phyloP scores from a whole-genome alignment of 2,888 invertebrate species.

The Acrobasis consociella region DNA sequence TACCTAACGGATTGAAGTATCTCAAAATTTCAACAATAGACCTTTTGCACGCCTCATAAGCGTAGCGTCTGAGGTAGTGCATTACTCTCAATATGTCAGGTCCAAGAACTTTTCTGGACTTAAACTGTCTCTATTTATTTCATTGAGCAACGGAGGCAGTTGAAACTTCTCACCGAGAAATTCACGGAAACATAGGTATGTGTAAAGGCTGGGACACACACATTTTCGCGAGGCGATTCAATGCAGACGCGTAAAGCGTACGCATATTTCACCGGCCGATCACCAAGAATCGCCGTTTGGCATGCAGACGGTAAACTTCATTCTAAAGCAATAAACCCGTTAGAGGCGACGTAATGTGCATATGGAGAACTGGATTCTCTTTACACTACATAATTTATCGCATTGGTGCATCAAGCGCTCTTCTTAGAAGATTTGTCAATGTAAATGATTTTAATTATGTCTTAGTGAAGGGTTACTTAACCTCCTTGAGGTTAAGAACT shows the following conservation, averaged over 20 bases:
- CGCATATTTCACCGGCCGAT: constrained; percentile 80
- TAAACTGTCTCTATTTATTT: too few species aligned
- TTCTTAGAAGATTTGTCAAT: too few species aligned
- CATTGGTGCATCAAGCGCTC: constrained; percentile 23
- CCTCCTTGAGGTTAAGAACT: too few species aligned
- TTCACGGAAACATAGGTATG: constrained; percentile 21
- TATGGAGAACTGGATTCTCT: constrained; percentile 53
- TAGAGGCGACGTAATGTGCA: constrained; percentile 72
- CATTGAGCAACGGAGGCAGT: not conserved
- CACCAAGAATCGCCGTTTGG: constrained; percentile 76
- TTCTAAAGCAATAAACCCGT: constrained; percentile 78
- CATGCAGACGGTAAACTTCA: constrained; percentile 75
- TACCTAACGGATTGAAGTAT: not conserved
- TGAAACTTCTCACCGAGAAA: constrained; percentile 42
- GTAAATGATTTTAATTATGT: too few species aligned
- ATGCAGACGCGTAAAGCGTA: constrained; percentile 70
- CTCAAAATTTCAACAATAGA: not conserved
- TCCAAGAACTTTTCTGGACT: too few species aligned
- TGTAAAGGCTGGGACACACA: constrained; percentile 59
- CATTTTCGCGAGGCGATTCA: constrained; percentile 72
- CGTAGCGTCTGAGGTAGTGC: too few species aligned
- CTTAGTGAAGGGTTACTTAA: too few species aligned
- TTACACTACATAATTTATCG: constrained; percentile 30
- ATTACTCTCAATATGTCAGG: too few species aligned
- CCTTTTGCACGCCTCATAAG: too few species aligned